Conservation (phyloP, 2,113 vertebrate species). For the Natator depressus region DNA sequence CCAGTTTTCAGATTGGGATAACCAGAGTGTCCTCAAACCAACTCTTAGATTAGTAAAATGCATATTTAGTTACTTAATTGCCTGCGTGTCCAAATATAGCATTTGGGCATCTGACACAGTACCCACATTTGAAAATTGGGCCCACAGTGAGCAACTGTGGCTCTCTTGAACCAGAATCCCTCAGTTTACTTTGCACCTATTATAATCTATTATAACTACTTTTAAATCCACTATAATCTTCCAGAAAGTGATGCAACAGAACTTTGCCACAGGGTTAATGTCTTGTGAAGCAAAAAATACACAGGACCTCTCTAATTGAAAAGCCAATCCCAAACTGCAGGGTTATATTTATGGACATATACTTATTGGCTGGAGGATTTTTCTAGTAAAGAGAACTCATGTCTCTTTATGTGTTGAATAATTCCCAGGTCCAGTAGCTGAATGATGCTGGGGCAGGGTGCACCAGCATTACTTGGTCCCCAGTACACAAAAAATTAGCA, state of each 20-base stretch:
- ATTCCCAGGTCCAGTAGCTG: neutral
- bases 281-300: neutral
- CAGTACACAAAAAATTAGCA: neutral
- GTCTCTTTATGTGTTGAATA: neutral
- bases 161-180: too few species aligned
- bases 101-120: neutral
- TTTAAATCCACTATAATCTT: neutral
- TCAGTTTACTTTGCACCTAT: neutral
- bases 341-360: neutral
- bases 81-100: slow-evolving; percentile 16
- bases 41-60: slow-evolving; percentile 24
- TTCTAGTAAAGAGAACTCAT: neutral
- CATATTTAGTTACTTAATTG: neutral
- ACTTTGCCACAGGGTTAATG: rapidly evolving
- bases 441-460: neutral
- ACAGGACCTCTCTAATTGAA: neutral
- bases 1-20: neutral
- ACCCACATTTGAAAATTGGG: slow-evolving; percentile 45
- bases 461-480: too few species aligned
- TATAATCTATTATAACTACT: slow-evolving; percentile 1
- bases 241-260: neutral
- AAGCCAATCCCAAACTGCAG: neutral
- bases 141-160: slow-evolving; percentile 17
- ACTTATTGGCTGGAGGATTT: neutral
- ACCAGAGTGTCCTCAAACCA: neutral